Base-by-base conservation (phyloP, 2,797 vertebrate species). In the Chloroceryle amazona region DNA sequence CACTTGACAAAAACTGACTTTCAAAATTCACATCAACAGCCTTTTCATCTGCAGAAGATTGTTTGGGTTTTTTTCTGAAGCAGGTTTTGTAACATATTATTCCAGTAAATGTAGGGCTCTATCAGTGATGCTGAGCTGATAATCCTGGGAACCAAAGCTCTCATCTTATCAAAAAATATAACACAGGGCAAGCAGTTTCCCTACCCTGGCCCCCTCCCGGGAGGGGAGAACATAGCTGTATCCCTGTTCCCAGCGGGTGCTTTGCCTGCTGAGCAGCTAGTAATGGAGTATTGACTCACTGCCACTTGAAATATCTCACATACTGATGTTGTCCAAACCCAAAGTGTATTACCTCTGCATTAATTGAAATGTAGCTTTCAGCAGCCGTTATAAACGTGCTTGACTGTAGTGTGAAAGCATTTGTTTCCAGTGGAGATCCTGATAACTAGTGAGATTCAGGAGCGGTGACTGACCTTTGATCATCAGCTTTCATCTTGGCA, bases 351-450 rank as follows among this genome's bases (percentile, higher is more conserved):
- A 57, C 86, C 83, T 84, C 74, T 63, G 71, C 88, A 90, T 86
- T 92, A 91, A 89, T 76, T 89, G 88, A 94, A 95, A 92, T 60
- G 80, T 81, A 96, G 91, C 96, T 91, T 93, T 95, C 95, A 93
- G 90, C 93, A 95, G 70, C 88, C 91, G 74, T 52, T 86, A 44
- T 3, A 63, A 84, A 71, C 10, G 1, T 87, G 94, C 86, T 58
- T 23, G 0, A n/a, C 23, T 63, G 89, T 46, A 66, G 95, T 73
- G 90, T 88, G 91, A 85, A 92, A 84, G 91, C 93, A 78, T 95
- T 93, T 95, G 93, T 96, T 96, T 91, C 91, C 86, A 92, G 88
- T 1, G 0, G 76, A 72, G 91, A 93, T 96, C 88, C 93, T 89
- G 95, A 91, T 94, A 95, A 93, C 87, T 70, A 84, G 60, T 42